A percentile compares a stretch with the other conserved stretches of the same genome.
Conservation (phyloP, 2,113 vertebrate genomes). For the Etia nguti region DNA sequence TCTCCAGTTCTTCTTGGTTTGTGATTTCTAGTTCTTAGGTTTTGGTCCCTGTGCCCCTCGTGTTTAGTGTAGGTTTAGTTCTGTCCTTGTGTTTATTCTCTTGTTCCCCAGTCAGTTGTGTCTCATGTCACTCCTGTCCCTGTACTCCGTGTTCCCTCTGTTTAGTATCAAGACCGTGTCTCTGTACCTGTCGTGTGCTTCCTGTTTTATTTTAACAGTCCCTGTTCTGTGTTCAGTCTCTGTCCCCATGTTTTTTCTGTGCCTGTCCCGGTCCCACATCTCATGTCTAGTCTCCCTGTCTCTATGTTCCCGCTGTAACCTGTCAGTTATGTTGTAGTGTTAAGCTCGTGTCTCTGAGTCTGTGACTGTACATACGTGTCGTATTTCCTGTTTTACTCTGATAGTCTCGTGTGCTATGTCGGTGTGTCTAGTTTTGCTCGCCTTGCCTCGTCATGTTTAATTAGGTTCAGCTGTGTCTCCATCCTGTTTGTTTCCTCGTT, state of each 20-base stretch:
- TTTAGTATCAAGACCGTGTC: background rate
- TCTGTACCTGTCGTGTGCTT: background rate
- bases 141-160: background rate
- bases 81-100: background rate
- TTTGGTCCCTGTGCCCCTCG: background rate
- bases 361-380: background rate
- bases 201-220: background rate
- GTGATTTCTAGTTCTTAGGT: background rate
- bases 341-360: background rate
- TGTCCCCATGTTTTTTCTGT: background rate
- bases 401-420: background rate
- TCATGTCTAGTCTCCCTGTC: background rate
- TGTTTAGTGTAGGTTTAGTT: background rate
- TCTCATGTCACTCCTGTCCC: background rate
- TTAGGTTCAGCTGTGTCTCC: background rate
- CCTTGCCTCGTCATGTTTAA: background rate
- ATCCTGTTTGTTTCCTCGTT: background rate
- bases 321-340: background rate
- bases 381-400: background rate
- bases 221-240: fast-evolving
- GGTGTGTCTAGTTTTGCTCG: background rate
- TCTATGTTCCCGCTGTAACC: background rate
- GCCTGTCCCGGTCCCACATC: background rate
- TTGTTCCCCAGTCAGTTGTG: background rate
- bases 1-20: background rate